phyloP scores from a whole-genome alignment of 2,113 vertebrate species.

The Oncorhynchus keta region DNA sequence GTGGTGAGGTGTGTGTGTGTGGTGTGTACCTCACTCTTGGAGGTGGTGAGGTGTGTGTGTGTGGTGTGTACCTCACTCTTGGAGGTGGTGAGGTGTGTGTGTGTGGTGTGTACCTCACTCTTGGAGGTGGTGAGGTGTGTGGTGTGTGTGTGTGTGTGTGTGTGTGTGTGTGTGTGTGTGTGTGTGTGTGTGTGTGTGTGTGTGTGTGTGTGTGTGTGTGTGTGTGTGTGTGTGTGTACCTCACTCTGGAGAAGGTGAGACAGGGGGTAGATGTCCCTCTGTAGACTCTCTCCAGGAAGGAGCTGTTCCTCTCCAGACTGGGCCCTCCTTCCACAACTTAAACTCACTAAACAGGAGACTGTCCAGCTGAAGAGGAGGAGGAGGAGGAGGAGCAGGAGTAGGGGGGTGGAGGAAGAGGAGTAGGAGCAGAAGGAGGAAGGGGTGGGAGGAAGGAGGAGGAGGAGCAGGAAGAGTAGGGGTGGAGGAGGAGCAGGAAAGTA shows the following conservation, averaged over 20 bases:
- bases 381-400: too few relatives aligned
- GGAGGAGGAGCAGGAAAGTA: too few relatives aligned
- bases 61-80: too few relatives aligned
- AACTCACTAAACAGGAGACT: constrained; percentile 91
- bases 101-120: too few relatives aligned
- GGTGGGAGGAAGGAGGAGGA: too few relatives aligned
- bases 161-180: too few relatives aligned
- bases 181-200: too few relatives aligned
- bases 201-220: too few relatives aligned
- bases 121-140: constrained; percentile 53
- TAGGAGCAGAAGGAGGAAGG: too few relatives aligned
- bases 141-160: constrained; percentile 54
- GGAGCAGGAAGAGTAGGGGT: too few relatives aligned
- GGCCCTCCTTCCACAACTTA: constrained; percentile 93
- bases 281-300: constrained; percentile 94
- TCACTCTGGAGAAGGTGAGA: constrained; percentile 94
- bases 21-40: too few relatives aligned
- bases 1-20: constrained; percentile 50
- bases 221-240: constrained; percentile 68
- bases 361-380: constrained; percentile 79
- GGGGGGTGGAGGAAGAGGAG: too few relatives aligned
- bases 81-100: constrained; percentile 50
- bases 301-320: constrained; percentile 86
- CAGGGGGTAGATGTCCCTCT: constrained; percentile 94
- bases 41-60: constrained; percentile 50